Evolutionary conservation across 2,113 vertebrate species (phyloP), one percentile per base, ranked within the genome.

Genomic region (Ptychochromis oligacanthus): DNA sequence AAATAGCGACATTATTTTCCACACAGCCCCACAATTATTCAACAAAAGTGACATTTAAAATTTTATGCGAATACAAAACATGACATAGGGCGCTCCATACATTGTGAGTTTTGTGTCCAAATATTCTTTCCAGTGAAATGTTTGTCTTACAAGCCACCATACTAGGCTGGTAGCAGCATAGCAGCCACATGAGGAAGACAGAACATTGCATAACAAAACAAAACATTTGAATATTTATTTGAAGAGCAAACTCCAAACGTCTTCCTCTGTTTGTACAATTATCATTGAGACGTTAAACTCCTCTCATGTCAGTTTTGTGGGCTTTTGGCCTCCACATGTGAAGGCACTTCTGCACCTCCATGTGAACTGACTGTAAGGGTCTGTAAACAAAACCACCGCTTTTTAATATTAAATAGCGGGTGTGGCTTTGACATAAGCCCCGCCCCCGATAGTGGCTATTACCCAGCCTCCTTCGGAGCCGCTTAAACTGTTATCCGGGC

Each of bases 361-460:
- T 76, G 91, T 84, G 54, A 90, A 72, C 75, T 22, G 18, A 38
- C 72, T 8, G 36, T 36, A 36, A 36, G 5, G 36, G 7, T 36
- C 6, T 57, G 83, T 82, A 43, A 90, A 92, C 86, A 90, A 79
- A n/a, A 83, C 76, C 52, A n/a, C 64, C 1, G 6, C 56, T 78
- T 60, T 43, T 87, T 38, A 65, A 52, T 34, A 84, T 82, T 17
- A 36, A 62, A 1, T 0, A 8, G 31, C 1, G 81, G 86, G 86
- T 9, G 83, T 40, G 84, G n/a, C 2, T 1, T 6, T 4, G 0
- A 0, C 3, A 0, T 0, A 12, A 3, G 3, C 52, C 74, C n/a
- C 88, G 20, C 86, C 89, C 38, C 11, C 14, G 17, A 49, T 89
- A 87, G 94, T 96, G 95, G 95, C 97, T 97, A 97, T 97, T 96